Percentiles rank a stretch among this genome's conserved stretches.
These are phyloP conservation scores for Oligia fasciuncula DNA, from an alignment of 2,888 invertebrate genomes.

Conservation along the genomic window DNA sequence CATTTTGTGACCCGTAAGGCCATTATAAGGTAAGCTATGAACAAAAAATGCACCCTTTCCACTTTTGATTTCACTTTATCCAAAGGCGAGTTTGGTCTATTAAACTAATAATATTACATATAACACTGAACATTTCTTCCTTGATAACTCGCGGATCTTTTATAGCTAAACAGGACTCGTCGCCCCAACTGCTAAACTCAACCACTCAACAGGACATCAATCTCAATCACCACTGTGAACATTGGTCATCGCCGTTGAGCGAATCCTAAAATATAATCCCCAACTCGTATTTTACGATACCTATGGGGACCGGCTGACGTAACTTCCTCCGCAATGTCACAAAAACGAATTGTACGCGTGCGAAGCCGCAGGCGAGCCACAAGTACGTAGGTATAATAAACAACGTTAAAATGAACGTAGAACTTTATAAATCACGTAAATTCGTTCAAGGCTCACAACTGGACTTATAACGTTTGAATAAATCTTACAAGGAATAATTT, in stretches of 20 bases:
- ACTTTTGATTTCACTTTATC: neutral
- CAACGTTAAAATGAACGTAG: slow-evolving; percentile 44
- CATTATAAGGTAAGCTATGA: neutral
- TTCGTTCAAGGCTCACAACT: slow-evolving; percentile 62
- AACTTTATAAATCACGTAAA: slow-evolving; percentile 59
- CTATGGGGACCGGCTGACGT: slow-evolving; percentile 11
- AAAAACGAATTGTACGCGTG: slow-evolving; percentile 37
- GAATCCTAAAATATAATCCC: slow-evolving; percentile 20
- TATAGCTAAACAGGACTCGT: neutral
- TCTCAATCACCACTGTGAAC: slow-evolving; percentile 28
- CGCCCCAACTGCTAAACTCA: slow-evolving; percentile 10
- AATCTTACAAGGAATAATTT: slow-evolving; percentile 67
- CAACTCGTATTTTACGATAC: slow-evolving; percentile 30
- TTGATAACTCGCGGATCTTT: neutral
- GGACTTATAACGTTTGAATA: slow-evolving; percentile 63
- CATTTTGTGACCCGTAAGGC: neutral
- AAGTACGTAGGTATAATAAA: slow-evolving; percentile 43
- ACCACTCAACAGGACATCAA: slow-evolving; percentile 31
- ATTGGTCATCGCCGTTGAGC: slow-evolving; percentile 7
- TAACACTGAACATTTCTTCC: neutral
- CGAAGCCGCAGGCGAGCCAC: slow-evolving; percentile 40
- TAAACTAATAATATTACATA: neutral
- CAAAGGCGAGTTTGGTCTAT: neutral
- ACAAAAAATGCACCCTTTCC: neutral
- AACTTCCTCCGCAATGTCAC: slow-evolving; percentile 66